phyloP scores from a whole-genome alignment of 2,113 vertebrate species.

The Micronisus gabar region DNA sequence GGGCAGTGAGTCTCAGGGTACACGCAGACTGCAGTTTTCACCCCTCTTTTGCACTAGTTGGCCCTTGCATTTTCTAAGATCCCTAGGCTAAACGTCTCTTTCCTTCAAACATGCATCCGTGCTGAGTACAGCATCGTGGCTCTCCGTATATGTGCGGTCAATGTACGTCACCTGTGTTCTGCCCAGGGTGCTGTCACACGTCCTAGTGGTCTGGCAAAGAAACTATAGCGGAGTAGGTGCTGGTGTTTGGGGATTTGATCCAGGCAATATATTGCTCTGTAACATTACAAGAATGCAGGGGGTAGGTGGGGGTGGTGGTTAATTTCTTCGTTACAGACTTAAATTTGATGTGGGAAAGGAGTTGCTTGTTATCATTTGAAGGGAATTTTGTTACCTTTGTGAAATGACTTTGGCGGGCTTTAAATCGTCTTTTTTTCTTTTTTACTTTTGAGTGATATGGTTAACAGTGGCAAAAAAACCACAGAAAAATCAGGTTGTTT shows the following conservation, averaged over 20 bases:
- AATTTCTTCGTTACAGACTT: not conserved
- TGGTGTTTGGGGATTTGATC: not conserved
- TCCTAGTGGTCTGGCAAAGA: not conserved
- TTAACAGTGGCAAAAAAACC: not conserved
- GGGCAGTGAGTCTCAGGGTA: not conserved
- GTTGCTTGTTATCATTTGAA: not conserved
- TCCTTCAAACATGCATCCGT: not conserved
- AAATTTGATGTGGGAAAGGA: not conserved
- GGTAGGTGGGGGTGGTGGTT: not conserved
- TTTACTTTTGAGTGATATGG: not conserved
- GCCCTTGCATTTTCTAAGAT: not conserved
- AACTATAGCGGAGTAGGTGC: not conserved
- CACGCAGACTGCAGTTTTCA: not conserved
- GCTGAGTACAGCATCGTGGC: fast-evolving
- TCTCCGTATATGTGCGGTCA: not conserved
- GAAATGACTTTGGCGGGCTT: not conserved
- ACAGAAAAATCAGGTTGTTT: not conserved
- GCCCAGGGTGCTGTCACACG: not conserved
- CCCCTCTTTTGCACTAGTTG: not conserved
- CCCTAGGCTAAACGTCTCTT: not conserved
- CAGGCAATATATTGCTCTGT: not conserved
- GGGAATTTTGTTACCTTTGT: not conserved
- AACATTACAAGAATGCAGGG: not conserved
- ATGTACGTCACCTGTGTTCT: not conserved
- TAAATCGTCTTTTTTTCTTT: not conserved